A percentile compares a stretch with the other conserved stretches of the same genome.
Conservation (phyloP, 35 echinoderm and acorn worm species). For the Patiria miniata region DNA sequence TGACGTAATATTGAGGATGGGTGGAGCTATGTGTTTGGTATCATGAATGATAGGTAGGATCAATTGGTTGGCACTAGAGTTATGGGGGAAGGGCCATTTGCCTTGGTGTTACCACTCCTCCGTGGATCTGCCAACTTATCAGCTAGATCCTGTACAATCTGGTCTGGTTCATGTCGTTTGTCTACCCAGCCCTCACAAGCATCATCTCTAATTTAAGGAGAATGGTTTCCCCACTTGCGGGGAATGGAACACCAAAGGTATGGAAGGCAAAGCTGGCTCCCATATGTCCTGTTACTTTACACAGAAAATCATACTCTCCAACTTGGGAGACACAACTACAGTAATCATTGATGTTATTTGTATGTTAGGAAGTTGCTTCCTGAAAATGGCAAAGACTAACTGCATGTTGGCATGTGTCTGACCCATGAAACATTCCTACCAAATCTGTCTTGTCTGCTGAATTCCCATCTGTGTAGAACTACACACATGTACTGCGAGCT, state of each 20-base stretch:
- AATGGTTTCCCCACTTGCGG: neutral
- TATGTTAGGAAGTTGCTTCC: neutral
- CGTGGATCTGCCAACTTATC: neutral
- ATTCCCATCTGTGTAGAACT: too few species aligned
- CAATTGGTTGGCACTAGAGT: neutral
- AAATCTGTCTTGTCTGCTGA: slow-evolving; percentile 19
- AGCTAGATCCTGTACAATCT: neutral
- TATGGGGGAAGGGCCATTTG: slow-evolving; percentile 7
- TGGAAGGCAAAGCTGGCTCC: slow-evolving; percentile 9
- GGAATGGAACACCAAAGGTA: slow-evolving; percentile 35
- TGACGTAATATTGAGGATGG: slow-evolving; percentile 23
- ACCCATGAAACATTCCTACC: neutral
- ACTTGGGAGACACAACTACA: slow-evolving; percentile 18
- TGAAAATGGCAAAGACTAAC: neutral
- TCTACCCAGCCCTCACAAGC: neutral
- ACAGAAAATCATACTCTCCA: slow-evolving; percentile 40
- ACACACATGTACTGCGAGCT: too few species aligned
- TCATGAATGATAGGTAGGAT: slow-evolving; percentile 2
- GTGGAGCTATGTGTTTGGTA: neutral
- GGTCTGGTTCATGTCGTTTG: neutral
- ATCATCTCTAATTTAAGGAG: neutral
- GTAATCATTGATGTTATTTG: neutral
- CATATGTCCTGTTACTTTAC: slow-evolving; percentile 10
- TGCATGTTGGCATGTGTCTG: neutral
- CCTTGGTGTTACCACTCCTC: neutral